Base-by-base conservation (phyloP, 2,888 invertebrate species). In the Drosophila robusta region DNA sequence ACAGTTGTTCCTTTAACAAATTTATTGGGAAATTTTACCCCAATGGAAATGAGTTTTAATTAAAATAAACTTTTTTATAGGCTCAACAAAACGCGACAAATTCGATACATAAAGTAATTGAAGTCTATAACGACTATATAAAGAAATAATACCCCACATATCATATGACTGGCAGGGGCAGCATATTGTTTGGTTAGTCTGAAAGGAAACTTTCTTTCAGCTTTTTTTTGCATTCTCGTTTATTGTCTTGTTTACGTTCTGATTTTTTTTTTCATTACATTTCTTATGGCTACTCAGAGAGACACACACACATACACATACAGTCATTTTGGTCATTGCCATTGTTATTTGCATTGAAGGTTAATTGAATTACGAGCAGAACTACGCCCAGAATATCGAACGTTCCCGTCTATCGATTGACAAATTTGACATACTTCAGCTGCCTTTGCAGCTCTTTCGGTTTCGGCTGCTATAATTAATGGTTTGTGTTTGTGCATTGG, bases 361-460 rank as follows among this genome's bases (percentile, higher is more conserved):
- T 83, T 83, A 83, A 83, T 89, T 89, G 74, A 83, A 83, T 83
- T 83, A 88, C 89, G 75, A 42, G 45, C 34, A 39, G 22, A 62
- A 39, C 50, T 42, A 49, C 56, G 52, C 22, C 54, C 62, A 39
- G 49, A 70, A 57, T 60, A 76, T 73, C 56, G 62, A 72, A 62
- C 71, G 56, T 36, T 29, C 29, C 29, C 29, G 18, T 52, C 34
- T 46, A 75, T 77, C 75, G 75, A 75, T 78, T 67, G 50, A 56
- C 22, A 41, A 52, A 64, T 58, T 51, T 55, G 22, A 39, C 46
- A 42, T 14, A 11, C 18, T 51, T 36, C 32, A 29, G 26, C 26
- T 8, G 26, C 26, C 26, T 29, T 29, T 29, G 26, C 22, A 0
- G 22, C 22, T 22, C 8, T 1, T 29, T 29, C 29, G 18, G 18